These are phyloP conservation scores for Hirtodrosophila trivittata DNA, from an alignment of 2,888 invertebrate species.

Conservation along the genomic window DNA sequence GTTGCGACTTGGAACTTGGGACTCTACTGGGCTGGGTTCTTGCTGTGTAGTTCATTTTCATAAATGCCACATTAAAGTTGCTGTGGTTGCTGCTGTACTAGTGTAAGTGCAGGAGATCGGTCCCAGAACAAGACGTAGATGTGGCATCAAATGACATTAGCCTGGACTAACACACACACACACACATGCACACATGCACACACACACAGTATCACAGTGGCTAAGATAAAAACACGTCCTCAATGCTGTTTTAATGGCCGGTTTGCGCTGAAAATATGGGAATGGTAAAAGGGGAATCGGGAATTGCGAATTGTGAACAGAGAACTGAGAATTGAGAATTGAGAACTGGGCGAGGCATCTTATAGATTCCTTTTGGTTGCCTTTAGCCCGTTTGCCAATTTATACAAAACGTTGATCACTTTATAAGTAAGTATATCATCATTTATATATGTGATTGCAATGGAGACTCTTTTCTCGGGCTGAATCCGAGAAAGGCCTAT, in stretches of 20 bases:
- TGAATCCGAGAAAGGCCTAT: conserved; percentile 2
- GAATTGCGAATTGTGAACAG: conserved; percentile 3
- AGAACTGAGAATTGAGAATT: conserved; percentile 15
- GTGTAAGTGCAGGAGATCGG: conserved; percentile 29
- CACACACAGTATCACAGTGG: not conserved
- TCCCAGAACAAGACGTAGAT: conserved; percentile 44
- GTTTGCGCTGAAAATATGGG: conserved; percentile 20
- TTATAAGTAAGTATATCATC: conserved; percentile 73
- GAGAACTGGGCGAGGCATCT: conserved; percentile 35
- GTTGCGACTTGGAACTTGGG: not conserved
- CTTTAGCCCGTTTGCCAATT: conserved; percentile 37
- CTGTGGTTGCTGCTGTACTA: conserved; percentile 10
- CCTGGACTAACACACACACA: conserved; percentile 26
- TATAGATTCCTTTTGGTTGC: conserved; percentile 26
- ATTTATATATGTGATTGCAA: conserved; percentile 60
- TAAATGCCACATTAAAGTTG: conserved; percentile 72
- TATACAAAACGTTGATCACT: conserved; percentile 67
- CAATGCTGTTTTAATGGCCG: conserved; percentile 42
- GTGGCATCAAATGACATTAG: conserved; percentile 56
- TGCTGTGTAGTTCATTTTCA: conserved; percentile 70
- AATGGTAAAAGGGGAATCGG: not conserved
- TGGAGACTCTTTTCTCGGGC: no score
- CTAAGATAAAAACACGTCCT: conserved; percentile 35
- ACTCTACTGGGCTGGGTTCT: conserved; percentile 26
- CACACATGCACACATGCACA: conserved; percentile 6